Percentiles rank a stretch among this genome's conserved stretches.
phyloP scores from a whole-genome alignment of 1,140 invertebrate species.

The Lucilia cuprina region DNA sequence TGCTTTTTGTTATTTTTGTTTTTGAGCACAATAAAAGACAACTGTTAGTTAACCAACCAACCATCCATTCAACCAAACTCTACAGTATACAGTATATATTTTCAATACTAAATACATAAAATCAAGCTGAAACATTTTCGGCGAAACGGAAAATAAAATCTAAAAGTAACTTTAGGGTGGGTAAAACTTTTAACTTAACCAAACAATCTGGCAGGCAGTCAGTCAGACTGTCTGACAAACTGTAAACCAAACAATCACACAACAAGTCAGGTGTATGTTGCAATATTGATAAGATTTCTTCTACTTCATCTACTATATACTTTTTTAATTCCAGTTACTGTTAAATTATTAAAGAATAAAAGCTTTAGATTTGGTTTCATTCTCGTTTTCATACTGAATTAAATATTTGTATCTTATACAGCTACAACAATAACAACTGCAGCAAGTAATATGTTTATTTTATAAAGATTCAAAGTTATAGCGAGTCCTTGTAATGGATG shows the following conservation, averaged over 20 bases:
- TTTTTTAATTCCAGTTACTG: background rate
- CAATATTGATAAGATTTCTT: slow-evolving; percentile 27
- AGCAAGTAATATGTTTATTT: background rate
- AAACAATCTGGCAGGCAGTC: background rate
- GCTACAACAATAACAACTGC: background rate
- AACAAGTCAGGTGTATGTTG: slow-evolving; percentile 9
- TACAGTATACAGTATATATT: background rate
- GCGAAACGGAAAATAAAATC: background rate
- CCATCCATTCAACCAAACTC: slow-evolving; percentile 22
- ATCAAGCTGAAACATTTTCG: background rate
- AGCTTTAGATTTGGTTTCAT: background rate
- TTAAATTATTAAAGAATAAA: slow-evolving; percentile 30
- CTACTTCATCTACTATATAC: background rate
- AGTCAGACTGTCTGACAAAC: background rate
- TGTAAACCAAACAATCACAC: background rate
- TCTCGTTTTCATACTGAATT: slow-evolving; percentile 14
- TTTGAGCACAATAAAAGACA: background rate
- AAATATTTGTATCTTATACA: background rate
- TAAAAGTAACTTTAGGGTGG: background rate
- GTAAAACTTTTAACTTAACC: background rate
- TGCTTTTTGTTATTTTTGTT: background rate
- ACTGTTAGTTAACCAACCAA: slow-evolving; percentile 17
- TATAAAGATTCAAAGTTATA: background rate
- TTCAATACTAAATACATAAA: background rate
- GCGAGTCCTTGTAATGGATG: background rate